Percentiles rank a stretch among this genome's conserved stretches.
Evolutionary conservation across 1,140 invertebrate species (phyloP).

Genomic region (Periplaneta americana): DNA sequence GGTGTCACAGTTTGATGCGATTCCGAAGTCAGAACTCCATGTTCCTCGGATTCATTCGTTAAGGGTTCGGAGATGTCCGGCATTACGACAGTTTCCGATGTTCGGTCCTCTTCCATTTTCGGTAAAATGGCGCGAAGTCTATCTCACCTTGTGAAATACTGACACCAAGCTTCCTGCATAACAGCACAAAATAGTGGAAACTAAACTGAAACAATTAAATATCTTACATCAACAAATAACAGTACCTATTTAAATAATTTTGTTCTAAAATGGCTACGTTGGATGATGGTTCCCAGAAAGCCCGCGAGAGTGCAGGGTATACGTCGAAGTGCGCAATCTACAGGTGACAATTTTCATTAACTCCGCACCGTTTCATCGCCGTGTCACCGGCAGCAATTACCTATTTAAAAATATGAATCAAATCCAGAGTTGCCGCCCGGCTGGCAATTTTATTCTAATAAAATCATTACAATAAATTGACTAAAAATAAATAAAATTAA

Average conservation of each 20-base stretch:
- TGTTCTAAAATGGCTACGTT: slow-evolving; percentile 7
- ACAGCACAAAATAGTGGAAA: not conserved
- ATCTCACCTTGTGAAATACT: not conserved
- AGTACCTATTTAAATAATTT: slow-evolving; percentile 1
- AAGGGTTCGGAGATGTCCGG: slow-evolving; percentile 60
- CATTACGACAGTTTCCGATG: slow-evolving; percentile 59
- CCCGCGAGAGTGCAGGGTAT: slow-evolving; percentile 2
- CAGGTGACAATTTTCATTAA: not conserved
- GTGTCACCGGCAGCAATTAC: too few relatives aligned
- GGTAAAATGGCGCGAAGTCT: slow-evolving; percentile 14
- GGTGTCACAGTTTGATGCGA: slow-evolving; percentile 28
- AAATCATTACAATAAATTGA: too few relatives aligned
- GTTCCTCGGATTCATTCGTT: slow-evolving; percentile 50
- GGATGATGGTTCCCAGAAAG: not conserved
- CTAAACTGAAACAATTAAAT: not conserved
- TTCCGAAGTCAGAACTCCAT: slow-evolving; percentile 35
- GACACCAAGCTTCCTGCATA: not conserved
- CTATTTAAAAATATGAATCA: too few relatives aligned
- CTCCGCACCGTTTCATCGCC: not conserved
- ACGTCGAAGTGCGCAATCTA: not conserved
- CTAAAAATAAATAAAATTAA: too few relatives aligned
- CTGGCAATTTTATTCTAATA: too few relatives aligned
- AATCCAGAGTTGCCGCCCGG: too few relatives aligned
- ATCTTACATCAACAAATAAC: not conserved
- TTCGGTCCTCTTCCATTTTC: slow-evolving; percentile 44